phyloP scores from a whole-genome alignment of 2,797 vertebrate species.

The Pelobates cultripes region DNA sequence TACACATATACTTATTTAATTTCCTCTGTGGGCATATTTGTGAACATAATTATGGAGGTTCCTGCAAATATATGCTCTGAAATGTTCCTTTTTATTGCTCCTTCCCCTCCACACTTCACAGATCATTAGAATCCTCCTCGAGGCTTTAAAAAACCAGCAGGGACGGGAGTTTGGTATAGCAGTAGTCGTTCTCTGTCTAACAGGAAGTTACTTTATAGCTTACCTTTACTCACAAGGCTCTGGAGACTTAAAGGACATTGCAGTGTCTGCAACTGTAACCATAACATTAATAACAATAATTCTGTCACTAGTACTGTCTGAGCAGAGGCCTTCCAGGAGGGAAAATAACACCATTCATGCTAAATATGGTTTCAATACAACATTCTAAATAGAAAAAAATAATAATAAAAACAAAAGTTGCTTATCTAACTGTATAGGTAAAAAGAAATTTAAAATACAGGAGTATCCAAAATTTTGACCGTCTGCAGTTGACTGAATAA shows the following conservation, averaged over 20 bases:
- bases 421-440: no score
- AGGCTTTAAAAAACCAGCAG: neutral
- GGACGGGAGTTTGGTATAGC: neutral
- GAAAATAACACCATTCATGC: neutral
- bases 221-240: neutral
- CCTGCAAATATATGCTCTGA: neutral
- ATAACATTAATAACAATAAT: neutral
- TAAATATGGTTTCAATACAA: no score
- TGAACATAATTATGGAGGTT: neutral
- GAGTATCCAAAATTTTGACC: no score
- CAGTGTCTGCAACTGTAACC: no score
- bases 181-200: neutral
- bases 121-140: neutral
- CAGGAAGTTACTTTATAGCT: neutral
- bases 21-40: neutral
- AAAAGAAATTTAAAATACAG: no score
- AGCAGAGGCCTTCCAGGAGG: neutral
- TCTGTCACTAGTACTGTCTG: neutral
- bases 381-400: no score
- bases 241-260: neutral
- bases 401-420: no score
- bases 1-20: neutral
- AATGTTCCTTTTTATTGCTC: neutral
- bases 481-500: no score
- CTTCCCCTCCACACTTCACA: neutral